A percentile compares a stretch with the other conserved stretches of the same genome.
Evolutionary conservation across 2,888 invertebrate species (phyloP).

Genomic region (Colletes collaris): DNA sequence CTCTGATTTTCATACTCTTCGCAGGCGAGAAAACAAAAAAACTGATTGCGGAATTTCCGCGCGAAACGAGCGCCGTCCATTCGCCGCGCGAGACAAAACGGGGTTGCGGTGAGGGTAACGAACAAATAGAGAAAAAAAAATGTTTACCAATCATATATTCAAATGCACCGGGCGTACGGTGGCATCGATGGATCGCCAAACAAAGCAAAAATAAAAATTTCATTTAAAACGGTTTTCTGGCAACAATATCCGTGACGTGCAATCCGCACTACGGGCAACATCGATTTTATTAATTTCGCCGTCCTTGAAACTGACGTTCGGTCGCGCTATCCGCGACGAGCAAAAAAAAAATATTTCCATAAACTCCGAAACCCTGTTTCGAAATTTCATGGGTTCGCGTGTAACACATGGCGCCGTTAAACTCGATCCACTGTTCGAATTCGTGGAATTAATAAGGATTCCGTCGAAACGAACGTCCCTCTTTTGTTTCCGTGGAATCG

Average conservation of each 20-base stretch:
- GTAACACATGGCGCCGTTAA: no score
- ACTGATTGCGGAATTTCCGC: slow-evolving; percentile 31
- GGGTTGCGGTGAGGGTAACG: slow-evolving; percentile 13
- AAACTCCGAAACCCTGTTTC: no score
- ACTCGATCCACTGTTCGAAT: no score
- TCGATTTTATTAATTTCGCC: slow-evolving; percentile 50
- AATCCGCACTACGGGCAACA: slow-evolving; percentile 5
- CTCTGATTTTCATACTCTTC: neutral
- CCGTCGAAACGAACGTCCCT: no score
- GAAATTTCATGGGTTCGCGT: no score
- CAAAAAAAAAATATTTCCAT: neutral
- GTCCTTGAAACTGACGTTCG: slow-evolving; percentile 25
- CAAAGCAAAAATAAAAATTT: slow-evolving; percentile 36
- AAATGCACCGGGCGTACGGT: slow-evolving; percentile 36
- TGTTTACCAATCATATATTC: slow-evolving; percentile 60
- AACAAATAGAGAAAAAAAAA: slow-evolving; percentile 1
- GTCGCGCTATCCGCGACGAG: no score
- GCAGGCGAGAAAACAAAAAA: neutral
- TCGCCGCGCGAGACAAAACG: slow-evolving; percentile 13
- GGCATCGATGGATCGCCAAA: slow-evolving; percentile 21
- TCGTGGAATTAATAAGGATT: no score
- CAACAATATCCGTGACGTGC: slow-evolving; percentile 24
- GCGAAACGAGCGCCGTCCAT: neutral
- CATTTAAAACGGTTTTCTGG: slow-evolving; percentile 33
- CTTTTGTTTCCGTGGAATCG: no score